phyloP scores from a whole-genome alignment of 2,113 vertebrate genomes.

The Lophochroa leadbeateri region DNA sequence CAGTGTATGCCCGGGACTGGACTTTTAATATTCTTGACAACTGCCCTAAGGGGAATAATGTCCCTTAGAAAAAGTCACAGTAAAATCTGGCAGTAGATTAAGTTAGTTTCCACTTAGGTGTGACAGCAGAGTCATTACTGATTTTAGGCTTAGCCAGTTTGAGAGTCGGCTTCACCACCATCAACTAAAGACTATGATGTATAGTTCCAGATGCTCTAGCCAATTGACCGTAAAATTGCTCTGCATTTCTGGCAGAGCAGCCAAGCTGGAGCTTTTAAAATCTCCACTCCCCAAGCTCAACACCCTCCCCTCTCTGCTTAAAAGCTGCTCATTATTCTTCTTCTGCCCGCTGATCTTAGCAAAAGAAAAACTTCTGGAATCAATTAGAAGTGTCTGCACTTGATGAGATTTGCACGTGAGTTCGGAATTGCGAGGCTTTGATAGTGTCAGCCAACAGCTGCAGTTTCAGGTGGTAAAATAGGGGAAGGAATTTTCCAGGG shows the following conservation, averaged over 20 bases:
- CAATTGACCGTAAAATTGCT: constrained; percentile 99
- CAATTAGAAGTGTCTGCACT: constrained; percentile 93
- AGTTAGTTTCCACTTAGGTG: constrained; percentile 72
- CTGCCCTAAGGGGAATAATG: constrained; percentile 49
- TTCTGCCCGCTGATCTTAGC: constrained; percentile 78
- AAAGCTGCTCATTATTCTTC: constrained; percentile 87
- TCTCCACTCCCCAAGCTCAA: constrained; percentile 72
- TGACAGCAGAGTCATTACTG: constrained; percentile 76
- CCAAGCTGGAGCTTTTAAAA: constrained; percentile 83
- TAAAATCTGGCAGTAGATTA: constrained; percentile 64
- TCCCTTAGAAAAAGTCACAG: constrained; percentile 58
- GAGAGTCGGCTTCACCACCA: constrained; percentile 79
- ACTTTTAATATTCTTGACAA: constrained; percentile 50
- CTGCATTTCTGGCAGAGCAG: constrained; percentile 83
- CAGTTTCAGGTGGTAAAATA: constrained; percentile 89
- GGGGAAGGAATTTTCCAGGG: constrained; percentile 76
- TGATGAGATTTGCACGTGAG: constrained; percentile 97
- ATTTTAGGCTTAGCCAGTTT: constrained; percentile 73
- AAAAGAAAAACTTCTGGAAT: constrained; percentile 90
- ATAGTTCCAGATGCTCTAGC: constrained; percentile 90
- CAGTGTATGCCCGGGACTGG: neutral
- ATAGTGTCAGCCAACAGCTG: constrained; percentile 88
- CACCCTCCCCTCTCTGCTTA: constrained; percentile 76
- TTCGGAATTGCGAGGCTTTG: constrained; percentile 78
- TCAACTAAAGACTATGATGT: constrained; percentile 82